Base-by-base conservation (phyloP, 64 coral and sea anemone species). In the Actinia tenebrosa region DNA sequence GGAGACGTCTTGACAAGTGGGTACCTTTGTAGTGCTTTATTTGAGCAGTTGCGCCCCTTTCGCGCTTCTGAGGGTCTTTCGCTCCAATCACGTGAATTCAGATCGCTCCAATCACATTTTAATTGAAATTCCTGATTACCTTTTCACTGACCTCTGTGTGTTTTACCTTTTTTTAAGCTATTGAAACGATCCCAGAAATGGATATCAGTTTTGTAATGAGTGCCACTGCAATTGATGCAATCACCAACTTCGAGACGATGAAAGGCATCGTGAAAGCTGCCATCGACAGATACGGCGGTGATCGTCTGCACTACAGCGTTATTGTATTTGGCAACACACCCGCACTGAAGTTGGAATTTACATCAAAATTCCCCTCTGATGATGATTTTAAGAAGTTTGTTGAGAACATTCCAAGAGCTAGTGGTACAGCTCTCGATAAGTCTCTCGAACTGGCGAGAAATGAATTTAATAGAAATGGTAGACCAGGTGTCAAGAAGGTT, bases 141-240 rank as follows among this genome's bases (percentile, higher is more conserved):
- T 50, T 1, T 50, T 8, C 47, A 50, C 47, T 50, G 7, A 50
- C 47, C 47, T 50, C 47, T 50, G 3, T 50, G 47, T 58, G 10
- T 58, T 0, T 58, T 16, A 23, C 63, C 22, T 86, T 59, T 72
- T 71, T 82, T 13, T 60, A 42, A 97, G 94, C 86, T 75, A 84
- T 84, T 62, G 85, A 87, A 22, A 61, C 91, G 19, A 64, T 90
- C 17, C 80, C 91, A 59, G 91, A 97, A 77, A 93, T 91, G 77
- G 91, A 97, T 64, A 60, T 97, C 10, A 90, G 91, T 20, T 97
- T 97, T 77, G 94, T 80, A 26, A 82, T 97, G 10, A 89, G 91
- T 1, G 86, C 87, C 5, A 90, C 91, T 54, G 71, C 88, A 59
- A 79, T 81, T 15, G 88, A 91, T 45, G 79, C 88, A 2, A 87